Percentiles rank a stretch among this genome's conserved stretches.
These are phyloP conservation scores for Capitulum mitella DNA, from an alignment of 2,888 invertebrate genomes.

Conservation along the genomic window DNA sequence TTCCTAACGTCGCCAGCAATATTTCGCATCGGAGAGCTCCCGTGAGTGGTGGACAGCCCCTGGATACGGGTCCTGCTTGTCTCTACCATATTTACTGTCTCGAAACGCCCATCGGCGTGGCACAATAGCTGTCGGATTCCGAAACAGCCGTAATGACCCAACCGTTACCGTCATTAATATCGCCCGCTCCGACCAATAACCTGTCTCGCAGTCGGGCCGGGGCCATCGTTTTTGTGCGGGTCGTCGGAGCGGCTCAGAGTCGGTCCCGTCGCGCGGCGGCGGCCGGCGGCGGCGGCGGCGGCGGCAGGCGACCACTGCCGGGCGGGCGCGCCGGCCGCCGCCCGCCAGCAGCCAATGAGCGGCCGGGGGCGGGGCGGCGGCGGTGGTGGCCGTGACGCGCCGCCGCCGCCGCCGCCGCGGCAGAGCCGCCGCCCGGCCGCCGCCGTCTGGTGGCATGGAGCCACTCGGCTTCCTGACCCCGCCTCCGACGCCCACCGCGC, in stretches of 20 bases:
- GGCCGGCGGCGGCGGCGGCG: not conserved
- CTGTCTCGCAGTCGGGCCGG: too few species aligned
- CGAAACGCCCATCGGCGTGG: too few species aligned
- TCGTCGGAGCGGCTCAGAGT: not conserved
- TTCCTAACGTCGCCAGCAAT: too few species aligned
- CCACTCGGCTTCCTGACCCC: slow-evolving; percentile 14
- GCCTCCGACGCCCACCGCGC: slow-evolving; percentile 22
- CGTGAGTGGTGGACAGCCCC: too few species aligned
- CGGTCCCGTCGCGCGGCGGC: not conserved
- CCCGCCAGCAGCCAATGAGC: not conserved
- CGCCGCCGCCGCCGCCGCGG: not conserved
- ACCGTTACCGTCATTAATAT: too few species aligned
- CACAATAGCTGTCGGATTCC: too few species aligned
- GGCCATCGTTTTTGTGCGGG: too few species aligned
- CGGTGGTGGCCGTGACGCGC: not conserved
- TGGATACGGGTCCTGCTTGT: too few species aligned
- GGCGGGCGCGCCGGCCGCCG: not conserved
- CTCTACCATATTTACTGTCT: too few species aligned
- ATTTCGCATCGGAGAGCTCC: too few species aligned
- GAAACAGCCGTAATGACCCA: too few species aligned
- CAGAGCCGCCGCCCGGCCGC: not conserved
- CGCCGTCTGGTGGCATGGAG: not conserved
- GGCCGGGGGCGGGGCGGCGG: slow-evolving; percentile 14
- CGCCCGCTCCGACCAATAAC: too few species aligned
- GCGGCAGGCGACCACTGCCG: not conserved